A percentile compares a stretch with the other conserved stretches of the same genome.
Evolutionary conservation across 1,140 invertebrate genomes (phyloP).

Genomic region (Cephus cinctus): DNA sequence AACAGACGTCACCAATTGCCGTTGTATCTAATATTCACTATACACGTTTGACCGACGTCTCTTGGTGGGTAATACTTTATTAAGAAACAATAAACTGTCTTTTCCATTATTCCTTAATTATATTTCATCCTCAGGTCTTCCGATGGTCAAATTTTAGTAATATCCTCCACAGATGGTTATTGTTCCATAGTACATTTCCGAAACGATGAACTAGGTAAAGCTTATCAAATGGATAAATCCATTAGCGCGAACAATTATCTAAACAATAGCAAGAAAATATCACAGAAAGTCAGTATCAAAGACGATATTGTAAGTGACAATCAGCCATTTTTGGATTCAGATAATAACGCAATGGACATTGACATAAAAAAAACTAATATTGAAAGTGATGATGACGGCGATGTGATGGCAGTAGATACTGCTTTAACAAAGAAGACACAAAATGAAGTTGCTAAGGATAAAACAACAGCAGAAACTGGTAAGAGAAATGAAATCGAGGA

Average conservation of each 20-base stretch:
- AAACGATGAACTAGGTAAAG: slow-evolving; percentile 77
- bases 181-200: slow-evolving; percentile 88
- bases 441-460: background rate
- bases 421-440: background rate
- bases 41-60: slow-evolving; percentile 85
- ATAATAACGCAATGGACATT: slow-evolving; percentile 50
- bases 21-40: slow-evolving; percentile 91
- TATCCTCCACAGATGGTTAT: slow-evolving; percentile 94
- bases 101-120: slow-evolving; percentile 6
- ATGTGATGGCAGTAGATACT: slow-evolving; percentile 10
- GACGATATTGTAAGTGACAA: slow-evolving; percentile 12
- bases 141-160: slow-evolving; percentile 78
- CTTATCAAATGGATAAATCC: slow-evolving; percentile 48
- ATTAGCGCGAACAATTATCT: slow-evolving; percentile 42
- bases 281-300: slow-evolving; percentile 29
- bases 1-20: slow-evolving; percentile 82
- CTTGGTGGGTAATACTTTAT: slow-evolving; percentile 66
- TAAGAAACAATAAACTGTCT: background rate
- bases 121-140: slow-evolving; percentile 63
- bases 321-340: slow-evolving; percentile 26
- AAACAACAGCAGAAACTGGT: slow-evolving; percentile 7
- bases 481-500: slow-evolving; percentile 11
- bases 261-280: too few species aligned
- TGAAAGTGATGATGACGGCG: slow-evolving; percentile 11
- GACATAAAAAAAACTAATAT: slow-evolving; percentile 33